Conservation (phyloP, 1,140 invertebrate genomes). For the Nephotettix cincticeps region DNA sequence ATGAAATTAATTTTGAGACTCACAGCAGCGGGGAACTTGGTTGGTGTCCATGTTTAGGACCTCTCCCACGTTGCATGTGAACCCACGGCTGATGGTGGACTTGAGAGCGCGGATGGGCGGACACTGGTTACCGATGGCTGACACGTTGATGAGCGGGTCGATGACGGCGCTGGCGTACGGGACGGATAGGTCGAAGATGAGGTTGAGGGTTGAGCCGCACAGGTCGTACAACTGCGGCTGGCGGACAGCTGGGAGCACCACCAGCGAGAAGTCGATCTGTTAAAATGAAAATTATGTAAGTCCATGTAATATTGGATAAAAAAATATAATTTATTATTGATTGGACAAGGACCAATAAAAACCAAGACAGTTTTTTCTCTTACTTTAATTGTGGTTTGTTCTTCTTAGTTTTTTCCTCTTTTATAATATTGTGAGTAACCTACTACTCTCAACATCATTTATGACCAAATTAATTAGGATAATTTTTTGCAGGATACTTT, state of each 20-base stretch:
- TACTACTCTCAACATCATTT: too few species aligned
- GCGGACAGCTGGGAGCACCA: constrained; percentile 81
- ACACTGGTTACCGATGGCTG: constrained; percentile 86
- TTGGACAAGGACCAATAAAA: too few species aligned
- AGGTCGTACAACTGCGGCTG: constrained; percentile 91
- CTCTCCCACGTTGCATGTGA: constrained; percentile 91
- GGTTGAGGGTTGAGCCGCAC: constrained; percentile 87
- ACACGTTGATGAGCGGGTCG: constrained; percentile 84
- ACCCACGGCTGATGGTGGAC: constrained; percentile 84
- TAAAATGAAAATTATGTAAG: too few species aligned
- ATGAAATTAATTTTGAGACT: too few species aligned
- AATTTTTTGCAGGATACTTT: not conserved
- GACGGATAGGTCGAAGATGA: constrained; percentile 92
- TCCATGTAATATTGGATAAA: too few species aligned
- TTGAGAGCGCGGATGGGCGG: constrained; percentile 82
- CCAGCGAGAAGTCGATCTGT: constrained; percentile 79
- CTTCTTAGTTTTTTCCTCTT: too few species aligned
- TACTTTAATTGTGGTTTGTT: too few species aligned
- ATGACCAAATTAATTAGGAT: too few species aligned
- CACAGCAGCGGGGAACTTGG: constrained; percentile 88
- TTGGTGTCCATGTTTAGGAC: constrained; percentile 89
- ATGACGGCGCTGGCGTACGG: constrained; percentile 90
- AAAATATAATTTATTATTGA: too few species aligned
- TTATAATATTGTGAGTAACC: too few species aligned
- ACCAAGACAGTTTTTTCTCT: too few species aligned